phyloP scores from a whole-genome alignment of 1,140 invertebrate genomes.

The Oryctes rhinoceros region DNA sequence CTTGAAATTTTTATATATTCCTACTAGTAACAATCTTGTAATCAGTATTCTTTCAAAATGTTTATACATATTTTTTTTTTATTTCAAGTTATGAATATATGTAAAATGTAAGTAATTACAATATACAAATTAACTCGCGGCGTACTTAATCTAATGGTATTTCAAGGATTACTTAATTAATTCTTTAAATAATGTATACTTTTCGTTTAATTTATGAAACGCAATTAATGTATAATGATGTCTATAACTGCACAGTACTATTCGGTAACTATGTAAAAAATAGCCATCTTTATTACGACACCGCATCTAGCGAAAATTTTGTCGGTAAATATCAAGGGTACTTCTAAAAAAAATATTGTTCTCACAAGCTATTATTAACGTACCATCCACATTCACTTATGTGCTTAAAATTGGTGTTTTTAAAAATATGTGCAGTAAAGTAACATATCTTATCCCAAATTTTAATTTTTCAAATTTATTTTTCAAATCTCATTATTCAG shows the following conservation, averaged over 20 bases:
- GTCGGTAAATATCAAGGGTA: conserved; percentile 11
- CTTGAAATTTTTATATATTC: too few relatives aligned
- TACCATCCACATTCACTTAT: background rate
- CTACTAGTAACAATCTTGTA: too few relatives aligned
- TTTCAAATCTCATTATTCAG: too few relatives aligned
- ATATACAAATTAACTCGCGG: too few relatives aligned
- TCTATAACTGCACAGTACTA: background rate
- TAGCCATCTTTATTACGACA: background rate
- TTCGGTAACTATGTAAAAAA: background rate
- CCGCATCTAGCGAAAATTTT: background rate
- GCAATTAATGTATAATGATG: conserved; percentile 1
- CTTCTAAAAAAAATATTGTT: background rate
- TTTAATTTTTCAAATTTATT: too few relatives aligned
- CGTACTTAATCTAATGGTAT: background rate
- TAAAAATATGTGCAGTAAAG: too few relatives aligned
- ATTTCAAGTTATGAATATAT: too few relatives aligned
- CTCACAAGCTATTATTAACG: background rate
- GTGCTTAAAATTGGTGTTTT: too few relatives aligned
- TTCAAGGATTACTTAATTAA: conserved; percentile 1
- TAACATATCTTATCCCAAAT: too few relatives aligned
- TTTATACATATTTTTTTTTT: too few relatives aligned
- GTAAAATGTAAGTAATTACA: too few relatives aligned
- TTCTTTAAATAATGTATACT: background rate
- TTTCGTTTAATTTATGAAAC: background rate
- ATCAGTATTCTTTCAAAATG: too few relatives aligned